A percentile compares a stretch with the other conserved stretches of the same genome.
Evolutionary conservation across 2,113 vertebrate species (phyloP).

Genomic region (Vidua chalybeata): DNA sequence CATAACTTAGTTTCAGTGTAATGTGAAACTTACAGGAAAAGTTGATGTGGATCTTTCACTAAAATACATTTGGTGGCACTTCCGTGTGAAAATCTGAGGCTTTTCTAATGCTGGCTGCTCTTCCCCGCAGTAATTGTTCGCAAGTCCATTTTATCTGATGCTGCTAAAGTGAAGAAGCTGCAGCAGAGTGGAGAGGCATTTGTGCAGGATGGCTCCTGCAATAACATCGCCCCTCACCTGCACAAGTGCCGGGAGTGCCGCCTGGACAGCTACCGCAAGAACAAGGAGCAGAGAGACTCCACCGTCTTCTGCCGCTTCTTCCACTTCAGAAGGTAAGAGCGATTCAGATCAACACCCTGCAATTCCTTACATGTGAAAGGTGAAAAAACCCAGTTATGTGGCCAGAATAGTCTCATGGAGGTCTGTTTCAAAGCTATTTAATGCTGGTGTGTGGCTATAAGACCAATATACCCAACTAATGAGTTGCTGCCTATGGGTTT

Average conservation of each 20-base stretch:
- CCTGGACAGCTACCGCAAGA: slow-evolving; percentile 77
- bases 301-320: slow-evolving; percentile 82
- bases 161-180: slow-evolving; percentile 74
- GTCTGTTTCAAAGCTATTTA: neutral
- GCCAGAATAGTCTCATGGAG: neutral
- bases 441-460: neutral
- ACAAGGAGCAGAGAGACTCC: slow-evolving; percentile 77
- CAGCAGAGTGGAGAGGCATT: slow-evolving; percentile 79
- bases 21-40: rapidly evolving
- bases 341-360: rapidly evolving
- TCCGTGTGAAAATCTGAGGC: rapidly evolving
- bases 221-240: slow-evolving; percentile 75
- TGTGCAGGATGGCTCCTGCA: slow-evolving; percentile 80
- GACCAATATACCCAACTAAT: neutral
- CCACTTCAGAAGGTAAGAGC: slow-evolving; percentile 78
- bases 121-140: slow-evolving; percentile 58
- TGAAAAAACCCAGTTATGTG: rapidly evolving
- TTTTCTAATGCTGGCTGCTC: neutral
- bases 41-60: rapidly evolving
- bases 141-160: slow-evolving; percentile 76
- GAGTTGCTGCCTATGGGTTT: neutral
- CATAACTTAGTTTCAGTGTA: neutral
- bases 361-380: neutral
- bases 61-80: neutral
- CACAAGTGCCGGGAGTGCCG: slow-evolving; percentile 81